phyloP scores from a whole-genome alignment of 2,888 invertebrate species.

The Craniophora ligustri region DNA sequence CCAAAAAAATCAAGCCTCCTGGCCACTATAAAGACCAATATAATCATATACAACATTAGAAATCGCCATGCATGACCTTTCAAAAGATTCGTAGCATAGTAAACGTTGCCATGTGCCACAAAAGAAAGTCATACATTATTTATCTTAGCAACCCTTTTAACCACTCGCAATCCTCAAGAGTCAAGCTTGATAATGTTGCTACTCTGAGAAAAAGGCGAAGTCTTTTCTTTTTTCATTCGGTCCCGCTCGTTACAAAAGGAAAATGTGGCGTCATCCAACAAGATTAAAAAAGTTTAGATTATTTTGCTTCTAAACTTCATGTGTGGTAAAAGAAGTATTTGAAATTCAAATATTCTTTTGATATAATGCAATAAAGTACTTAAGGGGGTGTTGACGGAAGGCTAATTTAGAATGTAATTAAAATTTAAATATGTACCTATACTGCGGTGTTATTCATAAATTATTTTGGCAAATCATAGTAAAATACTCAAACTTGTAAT shows the following conservation, averaged over 20 bases:
- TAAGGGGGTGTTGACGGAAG: too few species aligned
- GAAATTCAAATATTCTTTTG: background rate
- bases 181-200: conserved; percentile 1
- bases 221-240: conserved; percentile 24
- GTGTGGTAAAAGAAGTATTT: conserved; percentile 1
- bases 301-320: conserved; percentile 5
- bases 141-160: conserved; percentile 28
- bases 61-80: background rate
- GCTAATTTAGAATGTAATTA: too few species aligned
- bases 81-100: background rate
- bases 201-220: background rate
- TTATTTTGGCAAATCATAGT: background rate
- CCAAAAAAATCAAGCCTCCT: too few species aligned
- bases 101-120: background rate
- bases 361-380: background rate
- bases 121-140: conserved; percentile 29
- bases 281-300: conserved; percentile 41
- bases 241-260: conserved; percentile 14
- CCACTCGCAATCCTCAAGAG: conserved; percentile 11
- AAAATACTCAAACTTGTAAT: background rate
- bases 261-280: background rate
- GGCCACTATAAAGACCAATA: too few species aligned
- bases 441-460: too few species aligned
- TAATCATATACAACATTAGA: background rate
- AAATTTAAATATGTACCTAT: too few species aligned